Conservation (phyloP, 2,113 vertebrate genomes). For the Rutilus rutilus region DNA sequence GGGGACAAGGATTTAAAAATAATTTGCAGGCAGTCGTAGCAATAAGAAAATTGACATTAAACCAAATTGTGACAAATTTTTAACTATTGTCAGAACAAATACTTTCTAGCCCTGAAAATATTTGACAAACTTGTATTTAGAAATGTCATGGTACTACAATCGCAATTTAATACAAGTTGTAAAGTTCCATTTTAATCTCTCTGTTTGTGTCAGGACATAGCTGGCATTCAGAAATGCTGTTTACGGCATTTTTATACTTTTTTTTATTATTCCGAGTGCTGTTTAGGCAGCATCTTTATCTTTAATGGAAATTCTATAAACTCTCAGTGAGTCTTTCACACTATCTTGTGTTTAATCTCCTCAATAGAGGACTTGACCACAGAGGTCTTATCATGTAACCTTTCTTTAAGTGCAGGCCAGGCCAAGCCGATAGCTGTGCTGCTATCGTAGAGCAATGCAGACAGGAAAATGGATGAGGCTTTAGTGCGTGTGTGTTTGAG, state of each 20-base stretch:
- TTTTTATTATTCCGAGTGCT: neutral
- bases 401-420: constrained; percentile 29
- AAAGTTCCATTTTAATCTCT: neutral
- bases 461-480: constrained; percentile 1
- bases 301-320: constrained; percentile 31
- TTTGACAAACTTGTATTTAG: no score
- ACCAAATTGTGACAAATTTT: no score
- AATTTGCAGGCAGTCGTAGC: no score
- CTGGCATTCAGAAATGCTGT: neutral
- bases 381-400: constrained; percentile 36
- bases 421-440: constrained; percentile 28
- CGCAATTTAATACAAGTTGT: neutral
- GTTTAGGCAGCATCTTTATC: constrained; percentile 24
- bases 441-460: neutral
- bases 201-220: neutral
- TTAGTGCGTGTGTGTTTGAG: constrained; percentile 21
- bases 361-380: constrained; percentile 22
- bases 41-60: no score
- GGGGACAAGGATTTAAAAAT: no score
- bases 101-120: no score
- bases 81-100: no score
- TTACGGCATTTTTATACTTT: neutral
- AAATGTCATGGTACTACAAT: no score
- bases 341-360: constrained; percentile 18
- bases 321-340: constrained; percentile 26